A percentile compares a stretch with the other conserved stretches of the same genome.
Evolutionary conservation across 1,140 invertebrate genomes (phyloP).

Genomic region (Patella vulgata): DNA sequence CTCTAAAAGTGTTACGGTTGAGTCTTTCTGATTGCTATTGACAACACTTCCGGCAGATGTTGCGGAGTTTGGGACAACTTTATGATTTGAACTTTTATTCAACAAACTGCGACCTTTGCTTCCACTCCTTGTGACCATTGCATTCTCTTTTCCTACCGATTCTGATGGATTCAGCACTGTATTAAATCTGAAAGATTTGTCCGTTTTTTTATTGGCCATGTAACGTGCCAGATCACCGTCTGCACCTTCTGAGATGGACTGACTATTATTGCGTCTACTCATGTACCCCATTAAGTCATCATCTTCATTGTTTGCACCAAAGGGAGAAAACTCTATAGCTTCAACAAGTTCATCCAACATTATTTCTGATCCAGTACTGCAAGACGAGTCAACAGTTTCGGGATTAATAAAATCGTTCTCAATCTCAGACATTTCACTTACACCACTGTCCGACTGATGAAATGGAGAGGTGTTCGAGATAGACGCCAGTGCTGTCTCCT

Average conservation of each 20-base stretch:
- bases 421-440: constrained; percentile 32
- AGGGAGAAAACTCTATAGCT: constrained; percentile 11
- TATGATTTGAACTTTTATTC: constrained; percentile 1
- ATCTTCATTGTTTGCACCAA: not conserved
- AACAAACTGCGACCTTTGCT: not conserved
- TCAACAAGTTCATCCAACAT: constrained; percentile 27
- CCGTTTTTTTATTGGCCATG: not conserved
- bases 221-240: not conserved
- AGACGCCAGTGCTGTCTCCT: not conserved
- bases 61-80: constrained; percentile 2
- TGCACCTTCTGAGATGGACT: not conserved
- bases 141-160: not conserved
- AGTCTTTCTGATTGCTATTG: not conserved
- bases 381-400: constrained; percentile 16
- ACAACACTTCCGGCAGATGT: not conserved
- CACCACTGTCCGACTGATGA: constrained; percentile 54
- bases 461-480: constrained; percentile 47
- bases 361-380: constrained; percentile 10
- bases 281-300: constrained; percentile 14
- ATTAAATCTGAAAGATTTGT: no score
- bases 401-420: constrained; percentile 31
- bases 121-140: not conserved
- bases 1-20: not conserved
- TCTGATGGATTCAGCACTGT: not conserved
- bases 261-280: not conserved